A percentile compares a stretch with the other conserved stretches of the same genome.
Evolutionary conservation across 1,140 invertebrate genomes (phyloP).

Genomic region (Lepidurus apus): DNA sequence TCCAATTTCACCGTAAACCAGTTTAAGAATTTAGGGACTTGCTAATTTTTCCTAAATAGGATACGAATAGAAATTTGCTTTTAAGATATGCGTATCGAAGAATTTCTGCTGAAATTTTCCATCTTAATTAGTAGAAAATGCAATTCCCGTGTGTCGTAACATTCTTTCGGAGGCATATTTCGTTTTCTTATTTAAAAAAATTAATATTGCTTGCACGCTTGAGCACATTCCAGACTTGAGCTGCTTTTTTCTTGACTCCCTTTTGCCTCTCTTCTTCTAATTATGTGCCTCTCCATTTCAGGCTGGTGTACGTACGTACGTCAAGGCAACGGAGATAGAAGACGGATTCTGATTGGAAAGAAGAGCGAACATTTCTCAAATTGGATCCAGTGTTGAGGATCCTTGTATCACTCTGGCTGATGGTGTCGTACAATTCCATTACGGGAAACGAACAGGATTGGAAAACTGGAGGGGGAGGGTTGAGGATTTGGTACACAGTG

Average conservation of each 20-base stretch:
- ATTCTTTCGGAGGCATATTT: too few species aligned
- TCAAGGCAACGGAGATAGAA: not conserved
- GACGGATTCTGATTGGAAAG: not conserved
- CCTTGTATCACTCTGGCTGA: not conserved
- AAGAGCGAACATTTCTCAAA: conserved; percentile 8
- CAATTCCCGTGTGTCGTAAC: too few species aligned
- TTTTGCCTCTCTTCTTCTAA: not conserved
- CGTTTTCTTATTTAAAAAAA: too few species aligned
- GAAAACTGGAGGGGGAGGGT: not conserved
- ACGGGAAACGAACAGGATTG: not conserved
- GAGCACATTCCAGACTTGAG: not conserved
- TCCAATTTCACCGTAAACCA: too few species aligned
- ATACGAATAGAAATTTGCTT: too few species aligned
- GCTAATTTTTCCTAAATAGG: too few species aligned
- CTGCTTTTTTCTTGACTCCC: not conserved
- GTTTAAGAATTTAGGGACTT: too few species aligned
- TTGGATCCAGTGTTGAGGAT: not conserved
- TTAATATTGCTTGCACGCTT: not conserved
- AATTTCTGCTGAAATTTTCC: too few species aligned
- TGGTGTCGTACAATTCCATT: not conserved
- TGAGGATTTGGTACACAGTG: not conserved
- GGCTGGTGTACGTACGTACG: not conserved
- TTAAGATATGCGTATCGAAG: too few species aligned
- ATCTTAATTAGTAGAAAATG: too few species aligned
- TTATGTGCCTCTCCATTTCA: not conserved